These are phyloP conservation scores for Volucella bombylans DNA, from an alignment of 2,888 invertebrate species.

Conservation along the genomic window DNA sequence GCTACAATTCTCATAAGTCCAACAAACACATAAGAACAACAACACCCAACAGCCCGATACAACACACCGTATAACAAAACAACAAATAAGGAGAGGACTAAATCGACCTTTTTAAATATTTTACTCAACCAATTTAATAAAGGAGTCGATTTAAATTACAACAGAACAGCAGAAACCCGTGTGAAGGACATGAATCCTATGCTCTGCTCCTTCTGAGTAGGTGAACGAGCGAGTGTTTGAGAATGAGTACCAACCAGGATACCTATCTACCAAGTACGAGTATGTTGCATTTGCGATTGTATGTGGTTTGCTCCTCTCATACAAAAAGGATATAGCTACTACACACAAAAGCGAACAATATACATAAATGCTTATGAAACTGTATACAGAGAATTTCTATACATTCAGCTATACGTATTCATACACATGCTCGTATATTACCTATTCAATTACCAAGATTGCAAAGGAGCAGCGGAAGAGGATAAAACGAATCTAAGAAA, in stretches of 20 bases:
- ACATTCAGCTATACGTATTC: not conserved
- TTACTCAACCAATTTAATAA: constrained; percentile 68
- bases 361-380: constrained; percentile 31
- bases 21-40: constrained; percentile 3
- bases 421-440: constrained; percentile 29
- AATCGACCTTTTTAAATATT: constrained; percentile 66
- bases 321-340: not conserved
- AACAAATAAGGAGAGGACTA: constrained; percentile 51
- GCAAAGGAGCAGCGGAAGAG: constrained; percentile 34
- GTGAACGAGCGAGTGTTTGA: not conserved
- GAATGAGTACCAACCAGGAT: not conserved
- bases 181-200: constrained; percentile 51
- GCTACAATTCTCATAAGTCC: constrained; percentile 6
- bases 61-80: not conserved
- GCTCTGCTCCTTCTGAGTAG: not conserved
- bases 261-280: not conserved
- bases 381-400: constrained; percentile 38
- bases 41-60: not conserved
- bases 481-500: constrained; percentile 26
- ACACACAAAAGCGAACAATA: constrained; percentile 36
- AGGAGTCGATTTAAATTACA: constrained; percentile 67
- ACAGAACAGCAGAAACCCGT: constrained; percentile 42
- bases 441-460: constrained; percentile 63
- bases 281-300: not conserved
- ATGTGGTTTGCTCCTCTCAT: constrained; percentile 33